These are phyloP conservation scores for Peromyscus maniculatus DNA, from an alignment of 2,113 vertebrate species.

Conservation along the genomic window DNA sequence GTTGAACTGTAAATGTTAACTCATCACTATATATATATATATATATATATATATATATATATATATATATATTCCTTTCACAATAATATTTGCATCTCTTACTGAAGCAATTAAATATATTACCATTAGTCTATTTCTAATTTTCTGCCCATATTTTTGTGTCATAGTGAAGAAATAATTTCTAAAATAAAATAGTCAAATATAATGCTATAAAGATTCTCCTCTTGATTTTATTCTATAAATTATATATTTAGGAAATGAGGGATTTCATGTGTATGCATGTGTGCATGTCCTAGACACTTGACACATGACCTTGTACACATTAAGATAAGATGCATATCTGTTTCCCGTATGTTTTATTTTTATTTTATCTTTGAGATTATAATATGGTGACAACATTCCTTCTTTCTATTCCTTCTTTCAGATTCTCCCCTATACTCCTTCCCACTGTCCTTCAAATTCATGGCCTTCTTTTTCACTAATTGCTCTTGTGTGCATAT, in stretches of 20 bases:
- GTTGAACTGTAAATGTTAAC: not conserved
- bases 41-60: not conserved
- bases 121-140: not conserved
- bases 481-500: not conserved
- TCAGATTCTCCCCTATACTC: not conserved
- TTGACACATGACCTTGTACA: not conserved
- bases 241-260: not conserved
- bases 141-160: not conserved
- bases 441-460: not conserved
- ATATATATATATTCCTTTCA: not conserved
- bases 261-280: not conserved
- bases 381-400: not conserved
- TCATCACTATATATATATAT: too few relatives aligned
- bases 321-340: not conserved
- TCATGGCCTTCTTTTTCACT: not conserved
- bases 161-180: not conserved
- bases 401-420: not conserved
- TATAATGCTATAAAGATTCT: not conserved
- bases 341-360: not conserved
- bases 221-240: not conserved
- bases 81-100: not conserved
- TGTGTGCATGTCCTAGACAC: not conserved
- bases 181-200: not conserved
- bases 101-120: not conserved
- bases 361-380: not conserved